Base-by-base conservation (phyloP, 2,888 invertebrate species). In the Heliconius aoede region DNA sequence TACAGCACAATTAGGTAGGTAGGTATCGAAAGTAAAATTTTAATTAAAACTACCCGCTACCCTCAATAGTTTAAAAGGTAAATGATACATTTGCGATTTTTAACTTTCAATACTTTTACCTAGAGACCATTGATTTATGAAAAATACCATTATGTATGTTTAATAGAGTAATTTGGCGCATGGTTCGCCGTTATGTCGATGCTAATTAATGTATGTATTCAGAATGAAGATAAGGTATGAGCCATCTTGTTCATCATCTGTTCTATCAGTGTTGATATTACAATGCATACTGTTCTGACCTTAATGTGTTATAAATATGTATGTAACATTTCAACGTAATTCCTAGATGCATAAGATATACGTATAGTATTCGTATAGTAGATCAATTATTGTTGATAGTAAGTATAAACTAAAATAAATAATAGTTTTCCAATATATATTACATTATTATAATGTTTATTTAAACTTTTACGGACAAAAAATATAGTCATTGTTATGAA, bases 231-330 rank as follows among this genome's bases (percentile, higher is more conserved):
- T 69, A 55, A 55, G 24, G 15, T 36, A 15, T 13, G 55, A 30
- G 69, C 58, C 51, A 7, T 13, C 36, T 24, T 24, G 36, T 24
- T 65, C 69, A 69, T 69, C 51, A 30, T 32, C 69, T 24, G 32
- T 55, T 69, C 69, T 55, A 69, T 68, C 30, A 30, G 36, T 36
- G 64, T 64, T 64, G n/a, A 9, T 28, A 68, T 28, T 68, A 46
- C 46, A 68, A 26, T 46, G 67, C 46, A 11, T 46, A 18, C 46
- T 46, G 46, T 24, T 40, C 24, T 36, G 65, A 65, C 24, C n/a
- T 18, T 55, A 69, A 24, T 55, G 15, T 55, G 15, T 8, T 15
- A 30, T 55, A 51, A 21, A 55, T 69, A 51, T 51, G 28, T 55
- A 28, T 32, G 30, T 13, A 4, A 8, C 36, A 40, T 65, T 24